Percentiles rank a stretch among this genome's conserved stretches.
Conservation (phyloP, 2,888 invertebrate genomes). For the Mamestra brassicae region DNA sequence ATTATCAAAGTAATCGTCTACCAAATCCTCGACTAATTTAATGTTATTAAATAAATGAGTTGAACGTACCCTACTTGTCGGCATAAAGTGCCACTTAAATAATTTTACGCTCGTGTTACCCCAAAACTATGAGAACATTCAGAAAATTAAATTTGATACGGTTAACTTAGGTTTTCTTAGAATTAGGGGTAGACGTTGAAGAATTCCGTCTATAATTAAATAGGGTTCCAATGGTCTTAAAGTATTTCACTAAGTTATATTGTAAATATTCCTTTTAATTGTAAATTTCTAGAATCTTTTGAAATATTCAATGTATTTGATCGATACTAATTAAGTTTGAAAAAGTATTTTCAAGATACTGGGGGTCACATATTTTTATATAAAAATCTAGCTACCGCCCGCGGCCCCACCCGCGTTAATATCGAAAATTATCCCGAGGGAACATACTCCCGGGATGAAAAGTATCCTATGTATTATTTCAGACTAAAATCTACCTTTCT, state of each 20-base stretch:
- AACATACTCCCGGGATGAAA: no score
- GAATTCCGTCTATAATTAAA: background rate
- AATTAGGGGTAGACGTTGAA: background rate
- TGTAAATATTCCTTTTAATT: no score
- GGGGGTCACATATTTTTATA: no score
- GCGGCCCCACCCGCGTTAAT: no score
- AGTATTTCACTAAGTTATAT: background rate
- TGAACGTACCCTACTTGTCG: background rate
- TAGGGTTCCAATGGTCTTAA: background rate
- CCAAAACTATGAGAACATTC: conserved; percentile 2
- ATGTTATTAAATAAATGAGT: conserved; percentile 19
- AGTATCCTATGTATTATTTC: no score
- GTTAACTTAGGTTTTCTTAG: background rate
- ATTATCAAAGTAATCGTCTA: background rate
- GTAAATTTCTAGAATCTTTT: background rate
- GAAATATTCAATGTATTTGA: background rate
- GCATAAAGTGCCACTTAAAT: conserved; percentile 24
- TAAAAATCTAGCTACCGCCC: no score
- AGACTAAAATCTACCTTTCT: no score
- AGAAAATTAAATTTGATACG: background rate
- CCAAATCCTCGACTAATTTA: conserved; percentile 6
- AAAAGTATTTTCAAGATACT: no score
- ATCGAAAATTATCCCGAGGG: no score
- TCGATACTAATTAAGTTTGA: background rate
- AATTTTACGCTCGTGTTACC: conserved; percentile 7